Base-by-base conservation (phyloP, 2,888 invertebrate genomes). In the Drepana falcataria region DNA sequence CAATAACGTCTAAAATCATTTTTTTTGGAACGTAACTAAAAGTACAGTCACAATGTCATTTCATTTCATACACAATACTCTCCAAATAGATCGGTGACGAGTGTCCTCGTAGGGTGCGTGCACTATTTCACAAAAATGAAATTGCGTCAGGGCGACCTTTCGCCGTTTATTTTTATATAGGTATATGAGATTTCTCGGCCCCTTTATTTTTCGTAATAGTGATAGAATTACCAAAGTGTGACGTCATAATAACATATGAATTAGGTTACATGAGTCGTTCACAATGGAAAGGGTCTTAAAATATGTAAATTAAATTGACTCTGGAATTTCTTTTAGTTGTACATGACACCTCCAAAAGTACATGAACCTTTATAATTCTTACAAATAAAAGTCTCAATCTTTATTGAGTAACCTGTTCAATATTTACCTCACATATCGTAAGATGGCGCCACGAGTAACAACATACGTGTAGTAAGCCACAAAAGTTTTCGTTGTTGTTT, bases 11-110 rank as follows among this genome's bases (percentile, higher is more conserved):
- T 34, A 66, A 51, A 56, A 21, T 63, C 0, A 1, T 44, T 47
- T 44, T 44, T 51, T 2, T 44, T 2, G 47, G 35, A 51, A 37
- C 47, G 49, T 53, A 55, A 54, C n/a, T 48, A 55, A 60, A 65
- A 56, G 63, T 67, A 72, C 69, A 77, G 66, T 66, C 71, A 70
- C 81, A 79, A 80, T 80, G 83, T 85, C 85, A 88, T 89, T 85
- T 83, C 84, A 87, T 90, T 88, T 87, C 85, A 86, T 86, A 85
- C 85, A 83, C 85, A 83, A 88, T 85, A 84, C 86, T 85, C 82
- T 75, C 82, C 79, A 85, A 87, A 87, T 88, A 83, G 85, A 89
- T 88, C 85, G 83, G 82, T 88, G 88, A 85, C 88, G 87, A 85
- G 81, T 77, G 77, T 79, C 73, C 72, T 60, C 69, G 68, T 66